Evolutionary conservation across 2,888 invertebrate species (phyloP), one percentile per base, ranked within the genome.

Genomic region (Scrobipalpa costella): DNA sequence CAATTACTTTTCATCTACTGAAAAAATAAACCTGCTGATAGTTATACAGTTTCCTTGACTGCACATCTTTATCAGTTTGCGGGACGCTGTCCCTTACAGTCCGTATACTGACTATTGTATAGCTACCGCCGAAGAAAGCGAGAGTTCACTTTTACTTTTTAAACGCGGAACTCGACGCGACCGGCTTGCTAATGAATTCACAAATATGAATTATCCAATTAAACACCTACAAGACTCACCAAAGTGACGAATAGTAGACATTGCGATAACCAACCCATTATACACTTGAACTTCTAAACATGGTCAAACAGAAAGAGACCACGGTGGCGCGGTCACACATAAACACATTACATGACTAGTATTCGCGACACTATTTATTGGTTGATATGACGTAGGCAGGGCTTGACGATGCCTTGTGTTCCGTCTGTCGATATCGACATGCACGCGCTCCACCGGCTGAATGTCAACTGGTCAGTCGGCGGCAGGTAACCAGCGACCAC

Each of bases 221-320:
- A n/a, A n/a, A 34, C 7, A 11, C 17, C 38, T 17, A 17, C n/a
- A 36, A 47, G 21, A 83, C 85, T 82, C 68, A 88, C 88, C 76
- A 83, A 69, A 66, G 73, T 74, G 69, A 84, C 74, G 76, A 74
- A 80, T 69, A 85, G 68, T 65, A 83, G 68, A 66, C 74, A 79
- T 67, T 74, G 69, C 65, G 80, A 70, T 75, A 74, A 78, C 81
- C 83, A 78, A 69, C 77, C 80, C 88, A 86, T 87, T 73, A 68
- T 71, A 65, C 69, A 75, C 47, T 60, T 47, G 47, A 73, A 73
- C 73, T 75, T 65, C 72, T 66, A 63, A 72, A 68, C 72, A 75
- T 73, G 66, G 64, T 73, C 70, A 13, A 59, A 66, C 70, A 63
- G 67, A 68, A 65, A 67, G 69, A 63, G 67, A 72, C 74, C 74